A percentile compares a stretch with the other conserved stretches of the same genome.
These are phyloP conservation scores for Polypedilum vanderplanki DNA, from an alignment of 1,140 invertebrate species.

Conservation along the genomic window DNA sequence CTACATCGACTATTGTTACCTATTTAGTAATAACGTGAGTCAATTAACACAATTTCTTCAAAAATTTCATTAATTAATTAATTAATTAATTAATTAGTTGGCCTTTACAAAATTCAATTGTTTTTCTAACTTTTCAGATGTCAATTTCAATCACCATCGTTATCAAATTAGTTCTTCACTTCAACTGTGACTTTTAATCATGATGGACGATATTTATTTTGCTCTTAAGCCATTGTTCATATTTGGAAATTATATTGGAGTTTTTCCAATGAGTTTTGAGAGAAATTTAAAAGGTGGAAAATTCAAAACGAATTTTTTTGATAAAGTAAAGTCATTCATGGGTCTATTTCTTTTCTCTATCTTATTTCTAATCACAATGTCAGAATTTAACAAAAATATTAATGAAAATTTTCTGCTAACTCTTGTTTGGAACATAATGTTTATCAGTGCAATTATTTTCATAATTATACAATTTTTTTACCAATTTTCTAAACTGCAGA, in stretches of 20 bases:
- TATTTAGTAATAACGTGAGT: conserved; percentile 1
- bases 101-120: neutral
- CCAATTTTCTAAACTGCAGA: neutral
- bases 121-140: neutral
- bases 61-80: neutral
- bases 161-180: neutral
- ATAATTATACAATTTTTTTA: neutral
- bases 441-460: neutral
- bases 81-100: neutral
- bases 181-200: neutral
- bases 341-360: neutral
- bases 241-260: neutral
- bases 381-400: neutral
- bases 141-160: neutral
- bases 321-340: neutral
- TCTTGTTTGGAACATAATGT: neutral
- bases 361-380: neutral
- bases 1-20: neutral
- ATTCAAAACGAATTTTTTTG: neutral
- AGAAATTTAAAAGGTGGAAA: neutral
- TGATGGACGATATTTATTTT: neutral
- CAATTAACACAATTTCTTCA: neutral
- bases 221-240: neutral
- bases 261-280: neutral
- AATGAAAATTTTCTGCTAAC: neutral